Base-by-base conservation (phyloP, 1,140 invertebrate species). In the Frieseomelitta varia region DNA sequence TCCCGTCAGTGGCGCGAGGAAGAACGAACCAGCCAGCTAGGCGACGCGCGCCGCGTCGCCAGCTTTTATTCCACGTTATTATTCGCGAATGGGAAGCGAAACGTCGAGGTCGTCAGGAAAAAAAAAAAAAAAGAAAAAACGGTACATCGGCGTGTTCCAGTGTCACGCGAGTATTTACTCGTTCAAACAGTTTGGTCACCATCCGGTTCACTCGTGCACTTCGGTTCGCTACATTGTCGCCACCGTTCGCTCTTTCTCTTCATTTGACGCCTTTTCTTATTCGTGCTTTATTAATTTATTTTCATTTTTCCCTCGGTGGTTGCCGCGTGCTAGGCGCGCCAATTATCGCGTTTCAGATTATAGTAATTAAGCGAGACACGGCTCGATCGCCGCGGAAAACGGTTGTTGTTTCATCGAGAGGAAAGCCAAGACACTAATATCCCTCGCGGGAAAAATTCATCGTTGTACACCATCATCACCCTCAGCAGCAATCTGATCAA, bases 131-230 rank as follows among this genome's bases (percentile, higher is more conserved):
- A 30, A 53, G n/a, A 58, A 84, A 81, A 77, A 87, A 90, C 85
- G 88, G 88, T 90, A 89, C 79, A 58, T 68, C 19, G 85, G 84
- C 68, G 84, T 79, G 79, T 65, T 83, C 85, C 51, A 61, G 82
- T 85, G 85, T 90, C 87, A 55, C 71, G 85, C 85, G 77, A 80
- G 78, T 88, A 73, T 88, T 88, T 69, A 82, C 79, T 82, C 87
- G 89, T 75, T 91, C 67, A 88, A 88, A 89, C 87, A 86, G 88
- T 88, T 86, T 88, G 84, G 90, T 90, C 89, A 86, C 85, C 89
- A 88, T 93, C 86, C 88, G 89, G 88, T 89, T 90, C 85, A 77
- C 91, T 89, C 85, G 90, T 83, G 86, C 77, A 77, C 77, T 53
- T 61, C 15, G 76, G n/a, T 77, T 84, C 83, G 76, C 65, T 74